Conservation (phyloP, 2,113 vertebrate genomes). For the Urocitellus parryii region DNA sequence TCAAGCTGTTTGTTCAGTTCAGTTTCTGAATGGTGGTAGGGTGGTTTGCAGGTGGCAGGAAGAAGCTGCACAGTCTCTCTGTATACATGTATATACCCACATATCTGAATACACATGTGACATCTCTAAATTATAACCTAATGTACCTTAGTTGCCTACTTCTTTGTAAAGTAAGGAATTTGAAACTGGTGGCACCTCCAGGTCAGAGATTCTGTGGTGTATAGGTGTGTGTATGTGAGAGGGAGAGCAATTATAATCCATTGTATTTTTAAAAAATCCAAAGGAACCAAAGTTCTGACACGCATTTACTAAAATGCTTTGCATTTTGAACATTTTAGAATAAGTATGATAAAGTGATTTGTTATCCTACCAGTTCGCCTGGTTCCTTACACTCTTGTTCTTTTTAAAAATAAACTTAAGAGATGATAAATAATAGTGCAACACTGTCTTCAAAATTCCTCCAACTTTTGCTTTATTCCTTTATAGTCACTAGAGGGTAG, state of each 20-base stretch:
- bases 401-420: constrained; percentile 61
- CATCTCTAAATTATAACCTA: neutral
- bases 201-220: neutral
- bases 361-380: neutral
- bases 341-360: neutral
- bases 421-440: neutral
- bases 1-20: neutral
- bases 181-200: neutral
- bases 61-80: fast-evolving
- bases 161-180: neutral
- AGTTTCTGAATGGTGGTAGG: neutral
- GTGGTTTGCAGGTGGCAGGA: constrained; percentile 52
- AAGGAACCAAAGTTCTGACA: constrained; percentile 45
- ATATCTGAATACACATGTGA: neutral
- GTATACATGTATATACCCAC: neutral
- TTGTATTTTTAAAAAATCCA: constrained; percentile 5
- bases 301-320: neutral
- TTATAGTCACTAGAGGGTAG: constrained; percentile 90
- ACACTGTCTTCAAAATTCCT: constrained; percentile 5
- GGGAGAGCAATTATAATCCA: neutral
- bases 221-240: constrained; percentile 54
- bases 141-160: neutral
- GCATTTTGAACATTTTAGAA: neutral
- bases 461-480: constrained; percentile 83
- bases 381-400: constrained; percentile 37